phyloP scores from a whole-genome alignment of 2,797 vertebrate genomes.

The Carapus acus region DNA sequence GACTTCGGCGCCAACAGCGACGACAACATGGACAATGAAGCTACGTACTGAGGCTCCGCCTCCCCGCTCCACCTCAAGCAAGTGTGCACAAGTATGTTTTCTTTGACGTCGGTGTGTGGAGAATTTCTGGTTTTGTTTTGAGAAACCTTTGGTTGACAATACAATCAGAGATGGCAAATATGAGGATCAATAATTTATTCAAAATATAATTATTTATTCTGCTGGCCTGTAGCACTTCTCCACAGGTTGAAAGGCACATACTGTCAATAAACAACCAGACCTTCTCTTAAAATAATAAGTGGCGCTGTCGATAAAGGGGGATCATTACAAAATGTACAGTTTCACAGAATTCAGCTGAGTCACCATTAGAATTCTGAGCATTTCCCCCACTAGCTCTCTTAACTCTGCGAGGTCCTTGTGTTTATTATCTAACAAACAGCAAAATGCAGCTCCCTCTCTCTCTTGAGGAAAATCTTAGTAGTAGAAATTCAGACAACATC shows the following conservation, averaged over 20 bases:
- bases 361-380: constrained; percentile 46
- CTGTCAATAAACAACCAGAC: constrained; percentile 51
- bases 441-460: constrained; percentile 21
- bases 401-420: constrained; percentile 17
- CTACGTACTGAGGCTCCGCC: constrained; percentile 74
- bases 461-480: constrained; percentile 17
- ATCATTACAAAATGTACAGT: constrained; percentile 46
- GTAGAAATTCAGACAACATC: constrained; percentile 28
- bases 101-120: neutral
- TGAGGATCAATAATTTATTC: constrained; percentile 56
- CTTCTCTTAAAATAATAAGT: constrained; percentile 47
- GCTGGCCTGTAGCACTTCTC: constrained; percentile 57
- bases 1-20: constrained; percentile 79
- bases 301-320: constrained; percentile 50
- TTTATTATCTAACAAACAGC: neutral
- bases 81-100: constrained; percentile 2
- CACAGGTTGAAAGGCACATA: constrained; percentile 77
- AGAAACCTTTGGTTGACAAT: constrained; percentile 45
- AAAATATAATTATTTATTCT: constrained; percentile 77
- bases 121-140: constrained; percentile 17
- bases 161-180: constrained; percentile 32
- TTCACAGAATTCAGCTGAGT: constrained; percentile 40
- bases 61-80: neutral
- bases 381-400: constrained; percentile 38
- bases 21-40: constrained; percentile 84